Evolutionary conservation across 2,797 vertebrate genomes (phyloP), one percentile per base, ranked within the genome.

Genomic region (Halcyon smyrnensis): DNA sequence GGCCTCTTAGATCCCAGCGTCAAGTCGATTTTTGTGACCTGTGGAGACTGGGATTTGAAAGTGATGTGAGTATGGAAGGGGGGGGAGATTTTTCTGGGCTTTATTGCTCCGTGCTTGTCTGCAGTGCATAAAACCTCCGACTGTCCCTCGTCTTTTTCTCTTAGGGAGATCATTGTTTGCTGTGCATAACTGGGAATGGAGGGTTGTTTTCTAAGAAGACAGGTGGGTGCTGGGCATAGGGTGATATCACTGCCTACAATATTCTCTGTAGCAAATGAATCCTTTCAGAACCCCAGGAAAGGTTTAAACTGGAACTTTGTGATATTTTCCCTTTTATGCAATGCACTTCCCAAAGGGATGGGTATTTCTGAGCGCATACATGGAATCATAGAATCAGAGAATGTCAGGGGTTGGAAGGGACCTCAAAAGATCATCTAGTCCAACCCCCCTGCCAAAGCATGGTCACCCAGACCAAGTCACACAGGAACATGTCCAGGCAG

Each of bases 31-130:
- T 98, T 98, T 97, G 98, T 98, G 97, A 98, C 98, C 97, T 98
- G 98, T 94, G 98, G 98, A 96, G 98, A 98, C 96, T 98, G 98
- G 98, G 98, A 98, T 97, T 98, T 98, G 97, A 98, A 98, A 98
- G 98, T 98, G 96, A 98, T 98, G 98, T 98, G 97, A 98, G 98
- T 98, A 98, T 97, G 91, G 96, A 87, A 94, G 91, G 21, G 93
- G 87, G 90, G 93, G 82, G 86, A 87, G 84, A 80, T 80, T 91
- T 79, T 93, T 36, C 57, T 87, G 69, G 59, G 59, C 30, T 91
- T 91, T 76, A 73, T 93, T 78, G 57, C 84, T 94, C 57, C 15
- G 9, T 83, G 67, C 60, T 88, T 91, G 57, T 36, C 69, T 97
- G 89, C 88, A 97, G 83, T 93, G 83, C 63, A 51, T 97, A 24